Conservation (phyloP, 92 coral and sea anemone genomes). For the Heteractis magnifica region DNA sequence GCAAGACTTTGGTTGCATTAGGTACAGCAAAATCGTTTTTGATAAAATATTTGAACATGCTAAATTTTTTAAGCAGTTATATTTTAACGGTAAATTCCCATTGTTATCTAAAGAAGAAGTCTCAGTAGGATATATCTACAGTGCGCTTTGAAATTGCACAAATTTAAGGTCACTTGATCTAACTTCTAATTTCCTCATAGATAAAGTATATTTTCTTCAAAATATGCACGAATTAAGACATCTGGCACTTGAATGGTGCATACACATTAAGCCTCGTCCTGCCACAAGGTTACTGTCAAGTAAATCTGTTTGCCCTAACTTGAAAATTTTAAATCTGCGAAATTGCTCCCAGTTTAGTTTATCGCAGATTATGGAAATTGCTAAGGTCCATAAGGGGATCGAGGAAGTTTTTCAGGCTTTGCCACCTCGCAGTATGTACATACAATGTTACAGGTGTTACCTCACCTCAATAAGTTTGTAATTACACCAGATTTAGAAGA, state of each 20-base stretch:
- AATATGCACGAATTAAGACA: neutral
- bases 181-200: neutral
- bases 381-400: neutral
- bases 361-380: neutral
- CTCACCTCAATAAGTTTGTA: neutral
- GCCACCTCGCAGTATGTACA: neutral
- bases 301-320: constrained; percentile 5
- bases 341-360: neutral
- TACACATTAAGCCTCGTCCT: constrained; percentile 3
- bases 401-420: neutral
- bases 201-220: neutral
- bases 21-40: neutral
- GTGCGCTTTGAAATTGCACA: neutral
- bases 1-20: constrained; percentile 1
- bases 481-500: neutral
- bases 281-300: constrained; percentile 6
- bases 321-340: constrained; percentile 1
- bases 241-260: constrained; percentile 1
- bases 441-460: constrained; percentile 1
- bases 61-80: neutral
- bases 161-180: constrained; percentile 1
- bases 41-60: constrained; percentile 3
- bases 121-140: neutral
- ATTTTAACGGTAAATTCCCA: constrained; percentile 1
- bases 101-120: neutral